Base-by-base conservation (phyloP, 2,113 vertebrate species). In the Neofelis nebulosa region DNA sequence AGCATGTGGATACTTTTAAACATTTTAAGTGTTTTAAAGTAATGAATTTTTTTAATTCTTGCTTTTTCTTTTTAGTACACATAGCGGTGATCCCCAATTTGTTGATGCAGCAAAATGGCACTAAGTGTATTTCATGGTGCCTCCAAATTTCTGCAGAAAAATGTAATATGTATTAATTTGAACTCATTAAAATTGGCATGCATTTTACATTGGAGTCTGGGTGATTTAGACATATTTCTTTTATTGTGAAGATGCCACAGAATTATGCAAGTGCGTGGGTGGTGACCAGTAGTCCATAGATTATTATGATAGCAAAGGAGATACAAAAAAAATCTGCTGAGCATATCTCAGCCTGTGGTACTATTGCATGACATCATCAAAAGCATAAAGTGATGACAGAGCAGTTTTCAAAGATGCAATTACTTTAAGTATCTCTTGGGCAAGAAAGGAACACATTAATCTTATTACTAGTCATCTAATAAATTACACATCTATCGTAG, bases 331-430 rank as follows among this genome's bases (percentile, higher is more conserved):
- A 98, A 98, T 98, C 69, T 98, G 98, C 98, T 99, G 98, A 99
- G 97, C 95, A 18, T 90, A 52, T 94, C 57, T 25, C 55, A 89
- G 73, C 96, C 79, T 97, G 92, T 96, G 79, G 96, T 96, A 95
- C 95, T 98, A 86, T 92, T 94, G 92, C 96, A 98, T 99, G 99
- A 99, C 98, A 98, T 99, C 98, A 99, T 99, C 98, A 99, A 98
- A 98, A 97, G 96, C 94, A 82, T 95, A 99, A 99, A 99, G 99
- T 99, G 99, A 99, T 99, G 99, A 99, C 99, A 98, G 96, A 99
- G 99, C 99, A 99, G 97, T 99, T 99, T 99, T 97, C 98, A 98
- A 98, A 99, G 99, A 99, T 98, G 98, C 99, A 99, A 99, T 99
- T 99, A 99, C 99, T 99, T 99, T 99, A 99, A 99, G 99, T 99